Evolutionary conservation across 64 coral and sea anemone species (phyloP).

Genomic region (Anthopleura sola): DNA sequence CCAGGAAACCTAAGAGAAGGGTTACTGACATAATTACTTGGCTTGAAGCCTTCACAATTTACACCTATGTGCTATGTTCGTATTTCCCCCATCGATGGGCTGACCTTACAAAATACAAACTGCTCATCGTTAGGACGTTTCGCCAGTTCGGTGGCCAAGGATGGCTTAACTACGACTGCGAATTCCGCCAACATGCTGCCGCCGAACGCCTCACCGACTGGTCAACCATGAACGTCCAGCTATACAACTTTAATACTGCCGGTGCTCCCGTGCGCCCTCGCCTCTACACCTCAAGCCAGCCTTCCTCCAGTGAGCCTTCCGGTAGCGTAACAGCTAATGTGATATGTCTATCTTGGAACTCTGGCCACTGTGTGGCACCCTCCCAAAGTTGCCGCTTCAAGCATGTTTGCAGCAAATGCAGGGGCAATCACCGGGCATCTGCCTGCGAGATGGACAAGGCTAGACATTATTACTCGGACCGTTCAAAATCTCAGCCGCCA

Average conservation of each 20-base stretch:
- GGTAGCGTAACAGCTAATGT: not conserved
- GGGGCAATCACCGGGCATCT: too few relatives aligned
- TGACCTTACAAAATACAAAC: not conserved
- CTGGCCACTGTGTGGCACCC: not conserved
- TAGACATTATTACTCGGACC: too few relatives aligned
- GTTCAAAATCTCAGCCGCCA: too few relatives aligned
- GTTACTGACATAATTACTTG: constrained; percentile 20
- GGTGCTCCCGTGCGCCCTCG: not conserved
- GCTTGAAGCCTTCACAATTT: constrained; percentile 27
- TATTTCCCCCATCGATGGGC: not conserved
- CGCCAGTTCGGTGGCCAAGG: constrained; percentile 11
- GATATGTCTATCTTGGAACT: not conserved
- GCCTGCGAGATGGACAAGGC: too few relatives aligned
- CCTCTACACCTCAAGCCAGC: not conserved
- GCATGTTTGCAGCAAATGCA: too few relatives aligned
- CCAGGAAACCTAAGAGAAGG: not conserved
- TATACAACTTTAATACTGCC: constrained; percentile 13
- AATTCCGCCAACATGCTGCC: not conserved
- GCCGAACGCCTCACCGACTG: not conserved
- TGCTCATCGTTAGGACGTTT: constrained; percentile 22
- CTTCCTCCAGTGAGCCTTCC: not conserved
- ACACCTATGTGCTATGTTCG: not conserved
- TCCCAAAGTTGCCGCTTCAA: too few relatives aligned
- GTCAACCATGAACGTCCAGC: constrained; percentile 20
- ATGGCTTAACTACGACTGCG: constrained; percentile 14